Percentiles rank a stretch among this genome's conserved stretches.
Conservation (phyloP, 2,888 invertebrate genomes). For the Thymelicus sylvestris region DNA sequence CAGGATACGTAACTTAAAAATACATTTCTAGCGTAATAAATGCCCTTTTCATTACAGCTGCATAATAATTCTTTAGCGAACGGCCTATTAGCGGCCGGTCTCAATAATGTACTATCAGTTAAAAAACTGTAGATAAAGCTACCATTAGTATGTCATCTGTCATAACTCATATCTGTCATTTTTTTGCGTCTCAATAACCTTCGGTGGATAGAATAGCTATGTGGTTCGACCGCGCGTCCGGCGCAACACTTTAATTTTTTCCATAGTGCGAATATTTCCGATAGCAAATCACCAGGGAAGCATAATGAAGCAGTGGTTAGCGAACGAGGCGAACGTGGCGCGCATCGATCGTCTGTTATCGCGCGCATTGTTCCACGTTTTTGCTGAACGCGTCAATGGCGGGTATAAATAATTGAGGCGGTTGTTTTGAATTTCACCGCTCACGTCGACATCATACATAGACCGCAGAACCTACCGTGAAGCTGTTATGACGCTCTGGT, state of each 20-base stretch:
- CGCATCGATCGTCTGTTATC: constrained; percentile 70
- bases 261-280: constrained; percentile 31
- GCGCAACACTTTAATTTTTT: neutral
- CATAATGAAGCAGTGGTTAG: constrained; percentile 33
- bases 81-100: too few relatives aligned
- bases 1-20: too few relatives aligned
- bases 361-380: constrained; percentile 57
- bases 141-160: too few relatives aligned
- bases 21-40: too few relatives aligned
- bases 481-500: neutral
- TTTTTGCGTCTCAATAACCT: too few relatives aligned
- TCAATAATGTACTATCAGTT: too few relatives aligned
- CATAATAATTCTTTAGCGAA: too few relatives aligned
- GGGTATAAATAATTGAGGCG: constrained; percentile 61
- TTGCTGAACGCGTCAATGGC: constrained; percentile 59
- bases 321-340: constrained; percentile 40
- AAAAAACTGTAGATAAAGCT: too few relatives aligned
- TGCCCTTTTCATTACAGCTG: too few relatives aligned
- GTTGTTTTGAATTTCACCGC: constrained; percentile 17
- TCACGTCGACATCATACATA: constrained; percentile 12
- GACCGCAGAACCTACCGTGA: neutral
- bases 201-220: too few relatives aligned
- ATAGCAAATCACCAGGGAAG: constrained; percentile 32
- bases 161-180: too few relatives aligned
- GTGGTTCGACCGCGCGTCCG: neutral